A percentile compares a stretch with the other conserved stretches of the same genome.
Evolutionary conservation across 2,797 vertebrate genomes (phyloP).

Genomic region (Gorsachius magnificus): DNA sequence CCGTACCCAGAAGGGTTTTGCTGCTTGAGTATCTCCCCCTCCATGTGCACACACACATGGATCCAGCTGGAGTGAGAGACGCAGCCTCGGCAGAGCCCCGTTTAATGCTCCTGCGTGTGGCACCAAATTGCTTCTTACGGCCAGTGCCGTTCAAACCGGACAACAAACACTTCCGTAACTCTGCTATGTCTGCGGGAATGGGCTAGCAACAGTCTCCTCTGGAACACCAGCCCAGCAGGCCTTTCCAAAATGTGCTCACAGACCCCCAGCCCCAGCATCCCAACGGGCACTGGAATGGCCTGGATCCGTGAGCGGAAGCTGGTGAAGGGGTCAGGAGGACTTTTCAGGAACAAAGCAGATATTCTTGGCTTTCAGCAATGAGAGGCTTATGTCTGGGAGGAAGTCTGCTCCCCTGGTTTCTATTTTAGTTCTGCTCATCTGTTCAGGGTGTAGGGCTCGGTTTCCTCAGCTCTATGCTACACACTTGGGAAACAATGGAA

Average conservation of each 20-base stretch:
- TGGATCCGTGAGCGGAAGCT: background rate
- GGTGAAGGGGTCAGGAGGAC: background rate
- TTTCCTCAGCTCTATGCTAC: background rate
- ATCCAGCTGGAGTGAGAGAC: background rate
- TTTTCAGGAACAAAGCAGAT: background rate
- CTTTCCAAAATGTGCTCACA: background rate
- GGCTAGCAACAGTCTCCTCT: background rate
- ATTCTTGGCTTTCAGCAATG: background rate
- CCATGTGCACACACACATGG: background rate
- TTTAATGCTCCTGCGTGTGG: fast-evolving
- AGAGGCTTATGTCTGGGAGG: background rate
- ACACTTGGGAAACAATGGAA: background rate
- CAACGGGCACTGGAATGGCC: background rate
- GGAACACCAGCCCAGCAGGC: background rate
- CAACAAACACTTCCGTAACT: background rate
- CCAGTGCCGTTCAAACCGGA: background rate
- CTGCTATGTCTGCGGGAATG: background rate
- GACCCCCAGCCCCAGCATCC: background rate
- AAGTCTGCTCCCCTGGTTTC: conserved; percentile 34
- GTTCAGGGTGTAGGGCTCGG: background rate
- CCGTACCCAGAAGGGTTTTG: background rate
- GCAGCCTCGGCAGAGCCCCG: background rate
- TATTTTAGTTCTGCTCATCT: conserved; percentile 11
- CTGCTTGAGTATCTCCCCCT: background rate
- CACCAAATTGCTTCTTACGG: background rate